Base-by-base conservation (phyloP, 2,113 vertebrate genomes). In the Bothrops jararaca region DNA sequence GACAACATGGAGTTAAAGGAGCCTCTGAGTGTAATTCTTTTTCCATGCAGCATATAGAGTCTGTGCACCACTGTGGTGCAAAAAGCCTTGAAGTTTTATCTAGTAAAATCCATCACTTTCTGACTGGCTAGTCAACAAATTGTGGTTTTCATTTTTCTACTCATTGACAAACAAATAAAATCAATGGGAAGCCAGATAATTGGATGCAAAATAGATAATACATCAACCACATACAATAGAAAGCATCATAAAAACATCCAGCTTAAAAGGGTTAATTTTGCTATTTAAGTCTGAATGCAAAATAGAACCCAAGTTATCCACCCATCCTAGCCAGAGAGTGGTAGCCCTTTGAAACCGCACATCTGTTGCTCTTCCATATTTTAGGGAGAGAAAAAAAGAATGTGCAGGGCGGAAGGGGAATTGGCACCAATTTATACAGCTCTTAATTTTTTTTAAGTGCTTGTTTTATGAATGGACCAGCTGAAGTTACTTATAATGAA, bases 401-500 rank as follows among this genome's bases (percentile, higher is more conserved):
- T 91, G 90, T 10, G 34, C 93, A 95, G 90, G 95, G 95, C 91
- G 0, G 0, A 95, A 87, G 34, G 93, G 95, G 90, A 95, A 95
- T 94, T 0, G 3, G 96, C 34, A 95, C 93, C 95, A 96, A 97
- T 97, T 96, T 94, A 95, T 92, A 95, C 85, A 92, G 95, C 95
- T 96, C 87, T 20, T 39, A n/a, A n/a, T 22, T 24, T 5, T 5
- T 0, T 0, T 57, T 13, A 96, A 95, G 95, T 94, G 95, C 96
- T 97, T 95, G 96, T 95, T 97, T 97, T 96, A 96, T 97, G 96
- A 97, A 97, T 96, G 95, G 96, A 95, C 97, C 96, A 97, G 96
- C 96, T 97, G 96, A 97, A 96, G 96, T 97, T 97, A 96, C 96
- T 96, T 96, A 94, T 97, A 97, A 97, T 97, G 97, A 96, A 95